Evolutionary conservation across 2,113 vertebrate genomes (phyloP), one percentile per base, ranked within the genome.

Genomic region (Hydrolagus affinis): DNA sequence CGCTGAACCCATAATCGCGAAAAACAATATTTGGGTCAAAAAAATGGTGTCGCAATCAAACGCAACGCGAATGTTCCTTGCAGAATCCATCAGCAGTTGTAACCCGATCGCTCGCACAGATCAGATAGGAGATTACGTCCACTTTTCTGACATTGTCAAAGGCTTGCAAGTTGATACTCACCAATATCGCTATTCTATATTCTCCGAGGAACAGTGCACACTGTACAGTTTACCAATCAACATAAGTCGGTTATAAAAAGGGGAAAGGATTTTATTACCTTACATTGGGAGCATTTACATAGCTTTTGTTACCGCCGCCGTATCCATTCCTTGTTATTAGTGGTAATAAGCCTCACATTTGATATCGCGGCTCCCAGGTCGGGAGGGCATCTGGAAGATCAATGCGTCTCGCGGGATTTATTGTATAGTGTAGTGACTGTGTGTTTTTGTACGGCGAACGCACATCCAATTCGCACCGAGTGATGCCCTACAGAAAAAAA

Each of bases 221-320:
- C 76, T 28, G 59, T 80, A 28, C 57, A 80, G 64, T 32, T 68
- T 83, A 83, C 62, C 21, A 11, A 25, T 83, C 60, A 19, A 17
- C 66, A 83, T 62, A 83, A 44, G 32, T 72, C 56, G 73, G 56
- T 56, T 75, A 30, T 21, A 32, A 75, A 75, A 11, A n/a, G n/a
- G 62, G 78, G 66, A 68, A 83, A 28, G 64, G 32, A 83, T 83
- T 62, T 12, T 32, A 32, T 83, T 83, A 83, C 62, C 64, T 44
- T 32, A 32, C 15, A 68, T 11, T 25, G 28, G 44, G 59, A 80
- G 64, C 62, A 83, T 15, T 28, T 3, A 66, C 25, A 14, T 66
- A 83, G 28, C 15, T 32, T 12, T 14, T 62, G 25, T 28, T 68
- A 30, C 64, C 11, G 62, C 7, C 25, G 15, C 66, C 25, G 15